These are phyloP conservation scores for Gymnogyps californianus DNA, from an alignment of 2,113 vertebrate genomes.

Conservation along the genomic window DNA sequence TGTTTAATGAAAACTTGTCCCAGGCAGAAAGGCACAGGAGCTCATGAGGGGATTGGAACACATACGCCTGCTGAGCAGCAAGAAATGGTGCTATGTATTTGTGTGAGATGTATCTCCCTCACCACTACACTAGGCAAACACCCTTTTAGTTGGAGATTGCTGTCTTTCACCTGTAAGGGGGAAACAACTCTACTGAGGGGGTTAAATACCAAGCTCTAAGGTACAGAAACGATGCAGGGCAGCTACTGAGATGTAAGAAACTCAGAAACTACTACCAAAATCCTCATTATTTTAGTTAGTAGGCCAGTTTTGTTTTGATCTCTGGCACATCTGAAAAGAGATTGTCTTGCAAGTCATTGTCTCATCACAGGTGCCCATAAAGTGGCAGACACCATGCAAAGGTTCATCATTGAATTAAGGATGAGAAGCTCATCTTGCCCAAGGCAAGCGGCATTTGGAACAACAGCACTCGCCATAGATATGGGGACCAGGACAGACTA, in stretches of 20 bases:
- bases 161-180: neutral
- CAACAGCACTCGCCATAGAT: neutral
- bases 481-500: neutral
- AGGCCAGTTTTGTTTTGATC: neutral
- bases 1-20: neutral
- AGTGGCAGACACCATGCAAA: neutral
- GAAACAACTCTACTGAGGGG: neutral
- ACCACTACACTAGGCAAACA: neutral
- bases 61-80: neutral
- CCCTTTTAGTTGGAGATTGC: neutral
- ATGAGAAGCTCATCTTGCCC: rapidly evolving
- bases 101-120: neutral
- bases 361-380: neutral
- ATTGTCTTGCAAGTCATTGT: neutral
- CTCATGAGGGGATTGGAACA: neutral
- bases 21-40: neutral
- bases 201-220: neutral
- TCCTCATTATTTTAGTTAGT: neutral
- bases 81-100: neutral
- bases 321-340: neutral
- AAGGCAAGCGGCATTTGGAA: neutral
- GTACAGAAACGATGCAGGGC: neutral
- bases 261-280: neutral
- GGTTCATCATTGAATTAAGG: neutral
- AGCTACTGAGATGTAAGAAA: neutral